A percentile compares a stretch with the other conserved stretches of the same genome.
Conservation (phyloP, 1,140 invertebrate species). For the Carposina sasakii region DNA sequence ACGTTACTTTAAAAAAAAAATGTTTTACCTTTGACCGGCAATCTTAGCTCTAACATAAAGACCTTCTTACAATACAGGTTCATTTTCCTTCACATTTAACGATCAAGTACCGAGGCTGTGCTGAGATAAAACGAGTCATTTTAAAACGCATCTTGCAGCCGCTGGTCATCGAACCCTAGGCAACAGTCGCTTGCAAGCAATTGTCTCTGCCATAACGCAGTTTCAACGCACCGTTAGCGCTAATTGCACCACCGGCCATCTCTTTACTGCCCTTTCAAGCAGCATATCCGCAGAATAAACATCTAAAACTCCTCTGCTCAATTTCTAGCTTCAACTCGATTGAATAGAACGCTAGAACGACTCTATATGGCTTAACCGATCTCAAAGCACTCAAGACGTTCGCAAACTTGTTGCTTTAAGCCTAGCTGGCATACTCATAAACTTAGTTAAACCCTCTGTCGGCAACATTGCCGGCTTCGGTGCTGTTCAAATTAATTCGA, state of each 20-base stretch:
- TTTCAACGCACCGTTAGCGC: slow-evolving; percentile 40
- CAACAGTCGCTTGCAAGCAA: slow-evolving; percentile 46
- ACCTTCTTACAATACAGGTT: too few species aligned
- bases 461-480: slow-evolving; percentile 54
- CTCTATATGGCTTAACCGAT: slow-evolving; percentile 56
- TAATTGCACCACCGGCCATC: slow-evolving; percentile 47
- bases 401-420: slow-evolving; percentile 65
- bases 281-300: slow-evolving; percentile 18
- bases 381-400: slow-evolving; percentile 66
- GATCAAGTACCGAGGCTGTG: too few species aligned
- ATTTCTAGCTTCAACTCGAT: background rate
- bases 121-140: too few species aligned
- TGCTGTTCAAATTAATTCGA: slow-evolving; percentile 63
- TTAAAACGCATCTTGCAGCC: background rate
- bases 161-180: slow-evolving; percentile 47
- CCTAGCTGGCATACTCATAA: slow-evolving; percentile 63
- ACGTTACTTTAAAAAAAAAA: too few species aligned
- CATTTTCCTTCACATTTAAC: too few species aligned
- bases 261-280: slow-evolving; percentile 45
- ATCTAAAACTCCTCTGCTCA: background rate
- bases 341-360: slow-evolving; percentile 31
- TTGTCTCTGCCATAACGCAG: slow-evolving; percentile 42
- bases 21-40: too few species aligned
- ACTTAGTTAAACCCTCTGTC: slow-evolving; percentile 64
- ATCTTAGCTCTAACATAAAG: too few species aligned